Base-by-base conservation (phyloP, 2,797 vertebrate species). In the Odontamblyopus rebecca region DNA sequence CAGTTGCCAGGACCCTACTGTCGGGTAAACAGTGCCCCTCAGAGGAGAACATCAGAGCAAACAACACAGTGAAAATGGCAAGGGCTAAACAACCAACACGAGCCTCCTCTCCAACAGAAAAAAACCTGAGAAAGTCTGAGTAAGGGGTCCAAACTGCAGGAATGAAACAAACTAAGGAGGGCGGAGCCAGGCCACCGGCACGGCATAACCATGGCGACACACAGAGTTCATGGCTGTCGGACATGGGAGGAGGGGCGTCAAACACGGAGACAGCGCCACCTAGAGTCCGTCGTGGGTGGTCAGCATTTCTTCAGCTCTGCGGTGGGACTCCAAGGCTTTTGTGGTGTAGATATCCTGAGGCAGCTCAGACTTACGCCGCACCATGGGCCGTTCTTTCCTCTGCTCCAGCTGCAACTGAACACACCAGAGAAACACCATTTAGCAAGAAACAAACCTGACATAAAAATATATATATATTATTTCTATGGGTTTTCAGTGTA, bases 331-430 rank as follows among this genome's bases (percentile, higher is more conserved):
- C 97, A 98, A 98, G 97, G 97, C 96, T 95, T 95, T 98, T 93
- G 95, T 94, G 96, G 97, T 96, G 95, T 96, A 97, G 89, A 95
- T 97, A 94, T 99, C 97, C 96, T 98, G 97, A 95, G 97, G 97
- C 95, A 97, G 93, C 94, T 99, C 98, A 71, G 98, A 97, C 92
- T 98, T 98, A 89, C 96, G 96, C 87, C 96, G 95, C 88, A 95
- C 92, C 83, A 97, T 93, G 57, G 95, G 92, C 87, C 96, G 94
- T 87, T 98, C 97, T 92, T 95, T 97, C 91, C 95, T 95, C 92
- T 92, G 94, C 70, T 97, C 97, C 85, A 93, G 96, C 87, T 93
- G 96, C 85, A 95, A 91, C 97, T 98, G 90, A 87, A 26, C 88
- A 15, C 15, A 68, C 13, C 61, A 23, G 19, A 4, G 5, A 26